phyloP scores from a whole-genome alignment of 2,113 vertebrate genomes.

The Neomonachus schauinslandi region DNA sequence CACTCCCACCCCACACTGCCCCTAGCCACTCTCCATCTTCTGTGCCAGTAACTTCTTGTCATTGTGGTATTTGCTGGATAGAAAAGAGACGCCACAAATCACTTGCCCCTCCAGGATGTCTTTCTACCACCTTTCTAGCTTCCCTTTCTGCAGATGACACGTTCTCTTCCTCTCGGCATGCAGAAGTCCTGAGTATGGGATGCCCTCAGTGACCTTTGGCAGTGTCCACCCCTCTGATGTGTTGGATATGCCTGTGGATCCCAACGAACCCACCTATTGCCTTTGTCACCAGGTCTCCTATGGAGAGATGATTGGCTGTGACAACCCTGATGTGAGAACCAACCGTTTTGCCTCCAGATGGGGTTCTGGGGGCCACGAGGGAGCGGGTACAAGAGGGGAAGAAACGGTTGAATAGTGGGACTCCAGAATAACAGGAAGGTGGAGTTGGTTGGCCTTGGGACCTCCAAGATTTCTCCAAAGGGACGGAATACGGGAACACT shows the following conservation, averaged over 20 bases:
- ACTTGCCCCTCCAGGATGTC: neutral
- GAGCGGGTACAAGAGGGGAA: neutral
- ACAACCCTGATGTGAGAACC: conserved; percentile 96
- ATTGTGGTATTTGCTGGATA: neutral
- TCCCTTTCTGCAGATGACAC: conserved; percentile 58
- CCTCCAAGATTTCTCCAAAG: neutral
- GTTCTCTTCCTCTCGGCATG: conserved; percentile 69
- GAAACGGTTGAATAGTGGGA: neutral
- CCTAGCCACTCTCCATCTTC: neutral
- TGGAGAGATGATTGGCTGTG: conserved; percentile 99
- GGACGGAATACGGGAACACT: neutral
- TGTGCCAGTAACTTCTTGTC: neutral
- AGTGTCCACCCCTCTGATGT: conserved; percentile 97
- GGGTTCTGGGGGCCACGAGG: neutral
- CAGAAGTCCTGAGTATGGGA: conserved; percentile 94
- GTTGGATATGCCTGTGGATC: conserved; percentile 98
- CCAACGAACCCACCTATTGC: conserved; percentile 99
- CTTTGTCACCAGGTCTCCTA: conserved; percentile 99
- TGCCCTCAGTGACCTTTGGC: conserved; percentile 93
- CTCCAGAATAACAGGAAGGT: neutral
- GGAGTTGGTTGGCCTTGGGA: neutral
- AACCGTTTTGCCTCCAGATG: conserved; percentile 12
- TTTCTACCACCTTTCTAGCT: neutral
- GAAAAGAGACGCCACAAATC: neutral
- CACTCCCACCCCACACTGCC: neutral